These are phyloP conservation scores for Drosophila paramelanica DNA, from an alignment of 2,888 invertebrate species.

Conservation along the genomic window DNA sequence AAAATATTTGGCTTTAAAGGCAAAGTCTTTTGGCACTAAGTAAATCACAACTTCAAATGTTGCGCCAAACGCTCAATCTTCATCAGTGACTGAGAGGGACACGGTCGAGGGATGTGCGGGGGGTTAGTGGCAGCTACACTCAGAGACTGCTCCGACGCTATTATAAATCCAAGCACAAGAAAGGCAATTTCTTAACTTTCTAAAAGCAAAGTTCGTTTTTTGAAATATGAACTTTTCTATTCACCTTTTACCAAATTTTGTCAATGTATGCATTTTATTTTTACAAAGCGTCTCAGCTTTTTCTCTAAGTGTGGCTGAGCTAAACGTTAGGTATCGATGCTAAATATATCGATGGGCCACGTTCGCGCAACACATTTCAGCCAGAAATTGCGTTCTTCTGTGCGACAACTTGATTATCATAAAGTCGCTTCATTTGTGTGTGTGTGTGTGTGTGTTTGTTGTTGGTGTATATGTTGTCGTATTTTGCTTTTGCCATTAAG, in stretches of 20 bases:
- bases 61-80: slow-evolving; percentile 64
- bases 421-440: slow-evolving; percentile 40
- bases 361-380: slow-evolving; percentile 37
- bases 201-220: too few relatives aligned
- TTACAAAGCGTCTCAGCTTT: not conserved
- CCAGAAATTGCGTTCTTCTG: slow-evolving; percentile 47
- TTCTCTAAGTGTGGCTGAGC: not conserved
- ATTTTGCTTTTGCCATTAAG: slow-evolving; percentile 70
- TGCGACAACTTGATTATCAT: slow-evolving; percentile 71
- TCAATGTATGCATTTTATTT: too few relatives aligned
- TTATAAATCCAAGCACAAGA: too few relatives aligned
- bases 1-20: slow-evolving; percentile 71
- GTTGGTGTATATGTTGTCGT: slow-evolving; percentile 27
- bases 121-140: not conserved
- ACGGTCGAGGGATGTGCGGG: not conserved
- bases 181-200: too few relatives aligned
- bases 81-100: slow-evolving; percentile 51
- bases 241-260: too few relatives aligned
- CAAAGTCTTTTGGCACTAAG: slow-evolving; percentile 54
- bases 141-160: not conserved
- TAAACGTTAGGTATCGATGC: slow-evolving; percentile 12
- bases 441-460: slow-evolving; percentile 13
- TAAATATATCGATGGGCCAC: slow-evolving; percentile 27
- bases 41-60: slow-evolving; percentile 56
- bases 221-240: too few relatives aligned